Percentiles rank a stretch among this genome's conserved stretches.
These are phyloP conservation scores for Epirrita christyi DNA, from an alignment of 2,888 invertebrate species.

Conservation along the genomic window DNA sequence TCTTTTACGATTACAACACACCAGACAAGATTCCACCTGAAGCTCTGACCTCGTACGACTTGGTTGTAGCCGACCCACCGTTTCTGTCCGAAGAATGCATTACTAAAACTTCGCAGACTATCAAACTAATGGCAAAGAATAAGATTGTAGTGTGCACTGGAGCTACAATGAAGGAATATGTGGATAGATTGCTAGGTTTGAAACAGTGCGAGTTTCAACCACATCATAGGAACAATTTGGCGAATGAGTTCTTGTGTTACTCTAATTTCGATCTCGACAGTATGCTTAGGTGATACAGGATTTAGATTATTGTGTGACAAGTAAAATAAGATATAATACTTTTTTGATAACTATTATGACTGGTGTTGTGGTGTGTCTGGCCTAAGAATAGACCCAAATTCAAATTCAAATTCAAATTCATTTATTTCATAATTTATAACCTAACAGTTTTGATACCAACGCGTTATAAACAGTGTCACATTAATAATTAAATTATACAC, in stretches of 20 bases:
- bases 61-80: conserved; percentile 97
- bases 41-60: conserved; percentile 87
- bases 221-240: conserved; percentile 94
- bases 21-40: conserved; percentile 88
- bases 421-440: no score
- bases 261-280: conserved; percentile 92
- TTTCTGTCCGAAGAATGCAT: conserved; percentile 97
- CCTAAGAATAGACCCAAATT: no score
- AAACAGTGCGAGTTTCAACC: conserved; percentile 90
- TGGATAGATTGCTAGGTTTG: conserved; percentile 86
- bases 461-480: no score
- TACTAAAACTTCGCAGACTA: conserved; percentile 91
- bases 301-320: background rate
- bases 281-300: conserved; percentile 54
- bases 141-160: conserved; percentile 96
- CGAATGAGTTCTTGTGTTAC: conserved; percentile 96
- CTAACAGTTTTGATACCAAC: no score
- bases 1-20: conserved; percentile 94
- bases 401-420: no score
- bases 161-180: conserved; percentile 90
- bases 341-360: no score
- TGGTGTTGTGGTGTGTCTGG: no score
- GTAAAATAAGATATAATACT: no score
- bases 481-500: no score
- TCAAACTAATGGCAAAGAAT: conserved; percentile 89